Evolutionary conservation across 2,888 invertebrate species (phyloP).

Genomic region (Steromphala cineraria): DNA sequence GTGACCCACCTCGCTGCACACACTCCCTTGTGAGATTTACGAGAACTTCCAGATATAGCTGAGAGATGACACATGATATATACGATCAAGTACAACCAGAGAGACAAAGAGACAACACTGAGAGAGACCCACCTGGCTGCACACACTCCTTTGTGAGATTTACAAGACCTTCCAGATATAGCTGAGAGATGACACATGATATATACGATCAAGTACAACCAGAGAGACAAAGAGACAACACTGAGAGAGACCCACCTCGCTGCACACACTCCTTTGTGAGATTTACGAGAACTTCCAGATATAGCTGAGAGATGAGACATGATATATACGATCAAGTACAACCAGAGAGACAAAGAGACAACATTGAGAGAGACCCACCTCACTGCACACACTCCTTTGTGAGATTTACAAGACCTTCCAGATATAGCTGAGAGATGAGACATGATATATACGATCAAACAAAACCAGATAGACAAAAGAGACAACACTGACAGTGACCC

Average conservation of each 20-base stretch:
- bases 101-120: too few relatives aligned
- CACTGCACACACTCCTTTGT: conserved; percentile 68
- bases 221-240: too few relatives aligned
- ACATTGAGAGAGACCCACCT: conserved; percentile 38
- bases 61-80: background rate
- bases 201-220: too few relatives aligned
- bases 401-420: too few relatives aligned
- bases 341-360: too few relatives aligned
- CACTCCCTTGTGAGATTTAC: conserved; percentile 72
- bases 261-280: conserved; percentile 70
- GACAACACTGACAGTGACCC: too few relatives aligned
- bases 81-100: too few relatives aligned
- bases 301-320: background rate
- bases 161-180: background rate
- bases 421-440: background rate
- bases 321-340: too few relatives aligned
- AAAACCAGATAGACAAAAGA: too few relatives aligned
- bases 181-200: background rate
- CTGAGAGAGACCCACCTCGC: conserved; percentile 43
- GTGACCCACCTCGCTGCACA: conserved; percentile 55
- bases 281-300: too few relatives aligned
- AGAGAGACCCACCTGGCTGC: conserved; percentile 49
- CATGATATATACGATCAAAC: too few relatives aligned
- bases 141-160: conserved; percentile 71
- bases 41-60: background rate